Base-by-base conservation (phyloP, 2,113 vertebrate genomes). In the Condylura cristata region DNA sequence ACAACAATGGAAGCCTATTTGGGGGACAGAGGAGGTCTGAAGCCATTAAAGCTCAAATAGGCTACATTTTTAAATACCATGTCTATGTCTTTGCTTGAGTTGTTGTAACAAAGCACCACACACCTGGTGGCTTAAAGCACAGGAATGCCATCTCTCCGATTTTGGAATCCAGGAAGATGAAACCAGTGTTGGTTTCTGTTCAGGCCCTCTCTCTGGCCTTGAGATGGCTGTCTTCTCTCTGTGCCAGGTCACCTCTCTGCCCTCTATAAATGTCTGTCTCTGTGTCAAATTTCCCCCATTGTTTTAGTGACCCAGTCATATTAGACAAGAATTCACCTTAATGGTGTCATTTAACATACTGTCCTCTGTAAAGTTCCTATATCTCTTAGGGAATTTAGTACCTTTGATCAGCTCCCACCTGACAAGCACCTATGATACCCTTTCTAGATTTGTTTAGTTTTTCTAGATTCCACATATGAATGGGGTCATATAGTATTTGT, bases 11-110 rank as follows among this genome's bases (percentile, higher is more conserved):
- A 20, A 68, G 14, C 7, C 71, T 20, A 4, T n/a, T 4, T 8
- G 34, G 10, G 13, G 12, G 3, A 26, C 48, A 22, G 6, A 6
- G 1, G 13, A 17, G 6, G 3, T 32, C 8, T 41, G 11, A 28
- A 88, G 22, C 53, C 53, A 56, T 75, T n/a, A 79, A 79, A 75
- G 16, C 56, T 41, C 22, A 46, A 96, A 48, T 61, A 72, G 30
- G 22, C 20, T 82, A 48, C 58, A 81, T 44, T 94, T 84, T 20
- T 65, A 80, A 91, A 53, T 26, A 56, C 3, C 51, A 78, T 34
- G 6, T 61, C 34, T 34, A 37, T 86, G 86, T 28, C 30, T 17
- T 81, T 83, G 7, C 16, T 72, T 58, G 8, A 37, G 3, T 4
- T 78, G 34, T 53, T 11, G 32, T 53, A 46, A 86, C 16, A 60